Base-by-base conservation (phyloP, 2,888 invertebrate genomes). In the Leucophenga montana region DNA sequence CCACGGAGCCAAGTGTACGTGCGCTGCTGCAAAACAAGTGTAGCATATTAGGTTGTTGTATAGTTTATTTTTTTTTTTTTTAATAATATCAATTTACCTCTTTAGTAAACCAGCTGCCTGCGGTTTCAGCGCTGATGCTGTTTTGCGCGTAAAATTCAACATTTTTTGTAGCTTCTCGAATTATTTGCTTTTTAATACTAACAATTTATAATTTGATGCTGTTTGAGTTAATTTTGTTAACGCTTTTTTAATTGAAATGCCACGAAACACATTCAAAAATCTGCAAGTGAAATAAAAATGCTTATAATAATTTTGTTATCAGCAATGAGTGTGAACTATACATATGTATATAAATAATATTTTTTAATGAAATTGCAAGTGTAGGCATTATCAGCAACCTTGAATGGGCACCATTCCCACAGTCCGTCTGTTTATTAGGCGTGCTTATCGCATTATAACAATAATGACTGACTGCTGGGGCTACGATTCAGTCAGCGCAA, bases 1-100 rank as follows among this genome's bases (percentile, higher is more conserved):
- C 92, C 56, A 95, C 90, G 69, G 92, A 93, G 66, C 92, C 91
- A 67, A 92, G 79, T 77, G 90, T 90, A 85, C 92, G 89, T 16
- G 65, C 73, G 73, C 48, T 80, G 86, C 84, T 74, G 74, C 5
- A 11, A 48, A 13, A 27, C n/a, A n/a, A 20, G 18, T 22, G 11
- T 1, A 22, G 1, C 22, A 14, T 5, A 13, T 56, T 2, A 50
- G 13, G n/a, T n/a, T n/a, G n/a, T n/a, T n/a, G n/a, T n/a, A n/a
- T n/a, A n/a, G n/a, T n/a, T n/a, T n/a, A 16, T 14, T 50, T 50
- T 18, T n/a, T 3, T 5, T 4, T 4, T 50, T 18, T 1, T 50
- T 6, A 50, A 50, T 4, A 8, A 5, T 13, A 27, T 59, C 11
- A 48, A 68, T 62, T 65, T 75, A 81, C 81, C 69, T 74, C 48